A percentile compares a stretch with the other conserved stretches of the same genome.
These are phyloP conservation scores for Euphydryas editha DNA, from an alignment of 2,888 invertebrate species.

Conservation along the genomic window DNA sequence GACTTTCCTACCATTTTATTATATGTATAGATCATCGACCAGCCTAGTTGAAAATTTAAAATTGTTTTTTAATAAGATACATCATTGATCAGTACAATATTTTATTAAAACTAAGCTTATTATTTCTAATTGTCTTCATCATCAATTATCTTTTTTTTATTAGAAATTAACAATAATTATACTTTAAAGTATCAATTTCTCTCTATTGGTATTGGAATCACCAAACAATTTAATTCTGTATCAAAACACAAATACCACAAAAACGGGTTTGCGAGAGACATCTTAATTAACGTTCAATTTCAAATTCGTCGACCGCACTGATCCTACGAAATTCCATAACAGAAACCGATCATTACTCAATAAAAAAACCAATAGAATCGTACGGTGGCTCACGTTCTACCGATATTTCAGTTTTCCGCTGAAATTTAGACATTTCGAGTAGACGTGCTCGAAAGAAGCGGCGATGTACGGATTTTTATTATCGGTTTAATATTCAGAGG, in stretches of 20 bases:
- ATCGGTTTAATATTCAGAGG: slow-evolving; percentile 38
- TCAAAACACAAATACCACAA: background rate
- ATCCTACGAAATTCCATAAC: slow-evolving; percentile 24
- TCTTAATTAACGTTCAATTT: slow-evolving; percentile 8
- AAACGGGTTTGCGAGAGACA: background rate
- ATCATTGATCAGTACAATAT: no score
- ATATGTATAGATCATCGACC: no score
- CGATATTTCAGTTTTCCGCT: slow-evolving; percentile 67
- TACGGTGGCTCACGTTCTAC: slow-evolving; percentile 53
- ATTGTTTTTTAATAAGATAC: no score
- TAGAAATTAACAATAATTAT: background rate
- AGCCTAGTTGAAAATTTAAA: no score
- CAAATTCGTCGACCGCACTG: slow-evolving; percentile 20
- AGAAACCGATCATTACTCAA: slow-evolving; percentile 35
- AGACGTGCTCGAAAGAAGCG: slow-evolving; percentile 51
- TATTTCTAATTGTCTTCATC: no score
- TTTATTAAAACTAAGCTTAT: no score
- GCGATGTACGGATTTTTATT: slow-evolving; percentile 36
- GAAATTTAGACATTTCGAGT: slow-evolving; percentile 65
- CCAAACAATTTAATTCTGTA: background rate
- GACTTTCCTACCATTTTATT: no score
- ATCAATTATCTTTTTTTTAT: no score
- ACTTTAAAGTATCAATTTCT: background rate
- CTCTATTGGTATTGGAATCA: background rate
- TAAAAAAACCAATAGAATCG: slow-evolving; percentile 54